phyloP scores from a whole-genome alignment of 1,140 invertebrate genomes.

The Reticulitermes speratus region DNA sequence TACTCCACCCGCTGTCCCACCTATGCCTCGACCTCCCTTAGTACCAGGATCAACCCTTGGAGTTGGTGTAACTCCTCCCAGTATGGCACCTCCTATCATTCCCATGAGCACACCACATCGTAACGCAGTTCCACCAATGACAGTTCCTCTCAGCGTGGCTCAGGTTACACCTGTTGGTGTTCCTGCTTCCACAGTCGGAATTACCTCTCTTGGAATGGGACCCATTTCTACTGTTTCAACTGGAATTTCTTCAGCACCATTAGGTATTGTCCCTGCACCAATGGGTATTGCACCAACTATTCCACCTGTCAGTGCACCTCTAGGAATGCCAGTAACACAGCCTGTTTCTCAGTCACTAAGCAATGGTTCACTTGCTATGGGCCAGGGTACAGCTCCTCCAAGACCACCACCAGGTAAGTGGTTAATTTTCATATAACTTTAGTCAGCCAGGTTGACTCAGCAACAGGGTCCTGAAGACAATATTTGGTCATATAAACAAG shows the following conservation, averaged over 20 bases:
- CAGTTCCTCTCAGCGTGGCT: neutral
- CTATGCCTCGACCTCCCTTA: constrained; percentile 30
- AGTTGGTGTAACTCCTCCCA: no score
- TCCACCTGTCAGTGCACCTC: constrained; percentile 34
- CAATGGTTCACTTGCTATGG: constrained; percentile 26
- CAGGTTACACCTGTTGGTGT: neutral
- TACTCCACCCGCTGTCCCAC: constrained; percentile 30
- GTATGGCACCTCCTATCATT: constrained; percentile 28
- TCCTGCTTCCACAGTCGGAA: constrained; percentile 14
- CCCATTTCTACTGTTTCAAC: constrained; percentile 29
- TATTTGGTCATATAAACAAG: no score
- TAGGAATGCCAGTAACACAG: constrained; percentile 22
- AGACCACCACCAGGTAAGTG: constrained; percentile 29
- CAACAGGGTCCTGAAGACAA: no score
- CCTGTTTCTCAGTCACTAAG: constrained; percentile 36
- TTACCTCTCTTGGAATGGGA: neutral
- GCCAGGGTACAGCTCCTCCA: constrained; percentile 18
- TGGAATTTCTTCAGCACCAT: constrained; percentile 27
- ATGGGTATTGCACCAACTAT: constrained; percentile 38
- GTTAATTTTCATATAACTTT: neutral
- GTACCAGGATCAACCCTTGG: constrained; percentile 38
- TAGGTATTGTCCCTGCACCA: constrained; percentile 27
- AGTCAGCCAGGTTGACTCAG: neutral
- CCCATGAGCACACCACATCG: constrained; percentile 24
- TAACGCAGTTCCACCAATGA: constrained; percentile 39